Evolutionary conservation across 2,888 invertebrate species (phyloP).

Genomic region (Himalopsyche anomala): DNA sequence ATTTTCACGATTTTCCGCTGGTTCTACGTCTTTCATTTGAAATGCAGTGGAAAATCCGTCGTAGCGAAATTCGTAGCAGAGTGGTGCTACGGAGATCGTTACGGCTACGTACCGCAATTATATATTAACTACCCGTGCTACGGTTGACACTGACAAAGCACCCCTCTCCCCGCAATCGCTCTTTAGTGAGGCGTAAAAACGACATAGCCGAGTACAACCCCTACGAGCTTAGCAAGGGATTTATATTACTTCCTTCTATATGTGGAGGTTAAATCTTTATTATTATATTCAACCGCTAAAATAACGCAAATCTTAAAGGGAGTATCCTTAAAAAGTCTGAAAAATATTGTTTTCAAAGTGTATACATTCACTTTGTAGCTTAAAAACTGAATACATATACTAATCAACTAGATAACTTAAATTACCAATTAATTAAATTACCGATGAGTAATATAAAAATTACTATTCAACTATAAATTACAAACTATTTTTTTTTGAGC

Average conservation of each 20-base stretch:
- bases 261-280: neutral
- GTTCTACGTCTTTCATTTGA: neutral
- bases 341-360: too few species aligned
- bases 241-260: neutral
- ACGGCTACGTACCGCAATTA: neutral
- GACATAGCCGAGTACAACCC: neutral
- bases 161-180: conserved; percentile 24
- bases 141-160: conserved; percentile 28
- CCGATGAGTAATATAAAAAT: too few species aligned
- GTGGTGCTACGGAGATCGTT: conserved; percentile 11
- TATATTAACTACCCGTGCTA: conserved; percentile 5
- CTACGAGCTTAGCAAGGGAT: neutral
- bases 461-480: too few species aligned
- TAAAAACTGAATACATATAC: too few species aligned
- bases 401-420: too few species aligned
- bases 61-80: conserved; percentile 24
- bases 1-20: too few species aligned
- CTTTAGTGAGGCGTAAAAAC: conserved; percentile 30
- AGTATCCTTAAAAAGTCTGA: too few species aligned
- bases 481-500: too few species aligned
- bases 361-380: too few species aligned
- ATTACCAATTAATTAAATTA: too few species aligned
- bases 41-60: conserved; percentile 5
- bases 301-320: too few species aligned
- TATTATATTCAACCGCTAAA: too few species aligned